A percentile compares a stretch with the other conserved stretches of the same genome.
phyloP scores from a whole-genome alignment of 1,140 invertebrate species.

The Lordiphosa mommai region DNA sequence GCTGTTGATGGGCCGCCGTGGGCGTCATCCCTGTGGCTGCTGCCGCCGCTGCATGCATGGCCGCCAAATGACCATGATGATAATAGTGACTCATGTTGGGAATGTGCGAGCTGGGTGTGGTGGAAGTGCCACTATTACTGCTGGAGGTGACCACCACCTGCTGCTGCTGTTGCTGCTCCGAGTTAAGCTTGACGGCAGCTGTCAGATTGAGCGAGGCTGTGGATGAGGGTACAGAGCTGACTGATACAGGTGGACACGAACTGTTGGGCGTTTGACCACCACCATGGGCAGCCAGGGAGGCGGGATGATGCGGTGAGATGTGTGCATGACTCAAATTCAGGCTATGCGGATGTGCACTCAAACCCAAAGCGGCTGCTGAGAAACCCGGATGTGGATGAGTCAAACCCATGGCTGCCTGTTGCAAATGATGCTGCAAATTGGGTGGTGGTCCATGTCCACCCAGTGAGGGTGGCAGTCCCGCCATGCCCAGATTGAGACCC shows the following conservation, averaged over 20 bases:
- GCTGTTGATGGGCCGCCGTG: conserved; percentile 66
- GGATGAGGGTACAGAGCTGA: conserved; percentile 22
- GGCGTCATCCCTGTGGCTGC: conserved; percentile 52
- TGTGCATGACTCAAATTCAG: conserved; percentile 75
- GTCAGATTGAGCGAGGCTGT: conserved; percentile 62
- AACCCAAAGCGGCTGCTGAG: conserved; percentile 59
- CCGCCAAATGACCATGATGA: conserved; percentile 64
- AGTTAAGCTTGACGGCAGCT: conserved; percentile 37
- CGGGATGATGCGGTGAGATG: conserved; percentile 72
- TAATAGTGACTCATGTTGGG: conserved; percentile 71
- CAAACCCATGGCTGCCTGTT: conserved; percentile 64
- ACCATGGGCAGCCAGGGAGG: conserved; percentile 43
- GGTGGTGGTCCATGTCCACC: conserved; percentile 60
- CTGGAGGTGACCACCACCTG: conserved; percentile 7
- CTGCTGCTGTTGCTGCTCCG: conserved; percentile 22
- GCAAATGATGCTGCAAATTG: conserved; percentile 71
- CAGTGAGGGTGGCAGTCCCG: conserved; percentile 43
- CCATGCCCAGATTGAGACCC: conserved; percentile 69
- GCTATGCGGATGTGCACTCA: conserved; percentile 69
- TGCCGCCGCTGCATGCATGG: conserved; percentile 62
- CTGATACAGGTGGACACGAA: conserved; percentile 27
- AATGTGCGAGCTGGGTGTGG: conserved; percentile 69
- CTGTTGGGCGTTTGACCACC: conserved; percentile 11
- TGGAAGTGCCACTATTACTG: conserved; percentile 46
- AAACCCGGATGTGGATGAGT: conserved; percentile 69